Percentiles rank a stretch among this genome's conserved stretches.
Evolutionary conservation across 2,888 invertebrate species (phyloP).

Genomic region (Acanthosepion pharaonis): DNA sequence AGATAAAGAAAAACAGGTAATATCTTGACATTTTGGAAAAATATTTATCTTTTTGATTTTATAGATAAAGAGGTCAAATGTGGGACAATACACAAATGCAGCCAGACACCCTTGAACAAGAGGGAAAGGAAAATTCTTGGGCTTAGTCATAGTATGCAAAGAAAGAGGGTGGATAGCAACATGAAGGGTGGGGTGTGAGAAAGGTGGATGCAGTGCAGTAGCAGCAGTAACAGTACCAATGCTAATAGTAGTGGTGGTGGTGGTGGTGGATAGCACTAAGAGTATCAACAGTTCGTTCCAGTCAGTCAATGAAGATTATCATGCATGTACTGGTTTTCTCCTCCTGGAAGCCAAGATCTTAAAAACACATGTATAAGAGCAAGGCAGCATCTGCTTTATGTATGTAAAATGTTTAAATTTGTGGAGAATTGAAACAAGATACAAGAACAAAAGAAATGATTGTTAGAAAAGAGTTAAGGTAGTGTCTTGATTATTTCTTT

Average conservation of each 20-base stretch:
- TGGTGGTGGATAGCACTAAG: not conserved
- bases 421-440: not conserved
- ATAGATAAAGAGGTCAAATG: not conserved
- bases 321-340: not conserved
- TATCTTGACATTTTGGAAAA: no score
- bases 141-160: not conserved
- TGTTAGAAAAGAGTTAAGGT: not conserved
- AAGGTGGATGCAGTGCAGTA: not conserved
- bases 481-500: not conserved
- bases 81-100: not conserved
- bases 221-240: not conserved
- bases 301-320: not conserved
- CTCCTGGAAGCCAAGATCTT: not conserved
- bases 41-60: no score
- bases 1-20: no score
- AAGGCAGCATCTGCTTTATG: not conserved
- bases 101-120: not conserved
- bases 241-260: not conserved
- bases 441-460: not conserved
- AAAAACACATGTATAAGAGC: not conserved
- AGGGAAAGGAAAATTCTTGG: not conserved
- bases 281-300: not conserved
- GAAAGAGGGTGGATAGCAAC: constrained; percentile 33
- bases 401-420: not conserved
- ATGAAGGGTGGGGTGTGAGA: not conserved